Evolutionary conservation across 2,113 vertebrate genomes (phyloP).

Genomic region (Tonatia bakeri): DNA sequence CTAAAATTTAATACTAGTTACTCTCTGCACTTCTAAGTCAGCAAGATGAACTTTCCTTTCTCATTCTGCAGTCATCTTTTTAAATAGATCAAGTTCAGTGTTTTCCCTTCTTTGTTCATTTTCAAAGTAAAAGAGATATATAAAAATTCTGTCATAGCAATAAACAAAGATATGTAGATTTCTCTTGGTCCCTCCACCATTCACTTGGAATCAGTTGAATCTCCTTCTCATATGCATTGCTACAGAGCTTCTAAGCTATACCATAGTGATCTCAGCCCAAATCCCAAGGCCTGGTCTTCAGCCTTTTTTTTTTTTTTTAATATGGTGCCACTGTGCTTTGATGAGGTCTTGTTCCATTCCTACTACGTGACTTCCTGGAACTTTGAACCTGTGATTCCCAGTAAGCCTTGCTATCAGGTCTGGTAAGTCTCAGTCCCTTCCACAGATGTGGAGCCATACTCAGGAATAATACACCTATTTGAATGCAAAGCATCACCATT

Average conservation of each 20-base stretch:
- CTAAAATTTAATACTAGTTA: slow-evolving; percentile 56
- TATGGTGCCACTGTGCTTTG: not conserved
- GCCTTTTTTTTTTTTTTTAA: slow-evolving; percentile 5
- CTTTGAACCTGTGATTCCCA: not conserved
- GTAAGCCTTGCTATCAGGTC: not conserved
- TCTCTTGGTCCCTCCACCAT: not conserved
- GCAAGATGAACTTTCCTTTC: slow-evolving; percentile 50
- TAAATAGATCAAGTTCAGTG: not conserved
- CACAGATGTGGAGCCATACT: not conserved
- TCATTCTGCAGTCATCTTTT: slow-evolving; percentile 23
- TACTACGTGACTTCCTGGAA: not conserved
- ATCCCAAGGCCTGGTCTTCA: not conserved
- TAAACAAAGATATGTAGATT: not conserved
- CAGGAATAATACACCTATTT: not conserved
- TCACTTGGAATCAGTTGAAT: not conserved
- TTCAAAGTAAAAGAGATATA: slow-evolving; percentile 28
- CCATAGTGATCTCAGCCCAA: not conserved
- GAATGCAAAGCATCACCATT: not conserved
- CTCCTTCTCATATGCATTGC: not conserved
- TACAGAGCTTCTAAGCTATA: not conserved
- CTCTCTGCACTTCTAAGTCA: slow-evolving; percentile 44
- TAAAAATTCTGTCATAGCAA: not conserved
- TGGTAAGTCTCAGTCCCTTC: not conserved
- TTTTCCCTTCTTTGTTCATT: slow-evolving; percentile 13
- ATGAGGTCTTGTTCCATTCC: not conserved